A percentile compares a stretch with the other conserved stretches of the same genome.
Conservation (phyloP, 2,888 invertebrate genomes). For the Dasypolia templi region DNA sequence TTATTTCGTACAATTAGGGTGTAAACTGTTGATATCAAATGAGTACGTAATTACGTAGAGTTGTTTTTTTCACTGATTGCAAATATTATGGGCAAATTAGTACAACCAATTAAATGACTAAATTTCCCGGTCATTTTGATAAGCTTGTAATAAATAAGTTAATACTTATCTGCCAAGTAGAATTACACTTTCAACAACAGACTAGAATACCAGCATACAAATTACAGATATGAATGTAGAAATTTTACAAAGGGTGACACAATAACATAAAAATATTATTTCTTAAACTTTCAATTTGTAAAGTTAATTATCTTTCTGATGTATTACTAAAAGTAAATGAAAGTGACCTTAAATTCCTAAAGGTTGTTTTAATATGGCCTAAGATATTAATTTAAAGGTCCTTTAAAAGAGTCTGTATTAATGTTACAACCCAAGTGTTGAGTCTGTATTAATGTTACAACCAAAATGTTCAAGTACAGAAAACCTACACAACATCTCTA, state of each 20-base stretch:
- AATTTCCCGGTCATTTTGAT: neutral
- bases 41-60: too few species aligned
- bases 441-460: neutral
- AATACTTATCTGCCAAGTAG: neutral
- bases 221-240: too few species aligned
- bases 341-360: conserved; percentile 1
- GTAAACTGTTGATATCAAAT: neutral
- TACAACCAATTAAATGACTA: neutral
- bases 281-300: neutral
- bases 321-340: neutral
- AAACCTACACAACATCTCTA: conserved; percentile 9
- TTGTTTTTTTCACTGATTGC: too few species aligned
- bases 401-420: conserved; percentile 21
- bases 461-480: neutral
- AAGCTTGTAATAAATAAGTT: neutral
- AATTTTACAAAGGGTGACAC: neutral
- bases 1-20: neutral
- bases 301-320: neutral
- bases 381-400: conserved; percentile 25
- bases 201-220: too few species aligned
- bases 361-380: conserved; percentile 3
- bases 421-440: neutral
- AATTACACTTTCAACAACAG: neutral
- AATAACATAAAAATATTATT: neutral
- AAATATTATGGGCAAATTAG: neutral